These are phyloP conservation scores for Cyanocitta stelleri DNA, from an alignment of 2,113 vertebrate genomes.

Conservation along the genomic window DNA sequence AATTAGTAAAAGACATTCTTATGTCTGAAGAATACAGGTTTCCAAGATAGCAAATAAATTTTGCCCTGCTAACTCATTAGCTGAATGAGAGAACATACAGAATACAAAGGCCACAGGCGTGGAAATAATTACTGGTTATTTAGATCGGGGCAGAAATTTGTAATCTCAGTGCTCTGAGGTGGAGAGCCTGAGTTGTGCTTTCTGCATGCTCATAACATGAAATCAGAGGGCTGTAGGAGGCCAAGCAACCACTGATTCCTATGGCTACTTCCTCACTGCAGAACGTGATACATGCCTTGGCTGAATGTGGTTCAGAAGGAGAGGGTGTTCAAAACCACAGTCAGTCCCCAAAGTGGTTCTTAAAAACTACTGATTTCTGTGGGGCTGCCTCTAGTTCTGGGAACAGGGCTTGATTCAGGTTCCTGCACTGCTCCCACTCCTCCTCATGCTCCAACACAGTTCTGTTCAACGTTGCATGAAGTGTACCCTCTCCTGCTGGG, in stretches of 20 bases:
- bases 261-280: neutral
- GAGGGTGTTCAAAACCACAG: neutral
- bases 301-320: neutral
- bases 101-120: neutral
- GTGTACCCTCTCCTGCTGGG: neutral
- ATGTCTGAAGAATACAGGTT: neutral
- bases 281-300: neutral
- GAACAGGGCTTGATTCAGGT: neutral
- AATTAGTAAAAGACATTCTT: neutral
- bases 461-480: rapidly evolving
- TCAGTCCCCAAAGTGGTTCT: neutral
- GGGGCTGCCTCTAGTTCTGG: neutral
- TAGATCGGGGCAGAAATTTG: neutral
- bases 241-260: neutral
- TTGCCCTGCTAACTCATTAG: neutral
- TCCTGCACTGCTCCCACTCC: neutral
- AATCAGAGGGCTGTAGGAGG: neutral
- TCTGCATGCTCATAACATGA: neutral
- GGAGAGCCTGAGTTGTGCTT: neutral
- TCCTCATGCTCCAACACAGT: neutral
- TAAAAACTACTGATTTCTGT: neutral
- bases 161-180: neutral
- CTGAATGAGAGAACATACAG: neutral
- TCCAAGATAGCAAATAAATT: neutral
- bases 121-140: neutral